Evolutionary conservation across 2,888 invertebrate genomes (phyloP), one percentile per base, ranked within the genome.

Genomic region (Stramonita haemastoma): DNA sequence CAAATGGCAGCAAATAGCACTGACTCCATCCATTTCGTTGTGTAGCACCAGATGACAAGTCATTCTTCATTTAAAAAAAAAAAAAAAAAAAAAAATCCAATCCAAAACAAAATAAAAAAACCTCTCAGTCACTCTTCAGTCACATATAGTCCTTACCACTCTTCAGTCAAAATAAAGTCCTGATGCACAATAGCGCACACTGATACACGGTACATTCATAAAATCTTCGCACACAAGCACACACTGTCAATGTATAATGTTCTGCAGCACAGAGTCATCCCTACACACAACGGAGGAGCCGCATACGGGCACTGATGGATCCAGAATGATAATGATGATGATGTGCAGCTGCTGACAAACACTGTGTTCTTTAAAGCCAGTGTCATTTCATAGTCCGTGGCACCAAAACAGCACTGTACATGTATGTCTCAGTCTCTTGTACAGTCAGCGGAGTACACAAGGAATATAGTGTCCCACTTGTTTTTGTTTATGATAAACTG

Each of bases 11-110:
- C 22, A 13, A 22, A 26, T 83, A 36, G 81, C 81, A 32, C 32
- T 36, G 46, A 46, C 36, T 83, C 36, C 46, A 46, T 83, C 26
- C 19, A 86, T 22, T 85, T 66, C 57, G 86, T 66, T 87, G 73
- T 70, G 87, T 87, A 87, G 87, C 87, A 87, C 87, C 87, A 87
- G 73, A 87, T 56, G 73, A 87, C 73, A n/a, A 73, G n/a, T 73
- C 73, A 66, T 66, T 15, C 66, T 29, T 86, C 70, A 32, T 32
- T 60, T 60, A 60, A 73, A 17, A 79, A 79, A 79, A 32, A 79
- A 11, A 46, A 8, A 36, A 36, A 81, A 8, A 66, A 22, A 60
- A 15, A 60, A 60, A 60, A 60, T 19, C 11, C 60, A 15, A 19
- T 60, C 60, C 13, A 60, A 73, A 17, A 79, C 32, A 79, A 32